Evolutionary conservation across 2,888 invertebrate genomes (phyloP).

Genomic region (Panopea generosa): DNA sequence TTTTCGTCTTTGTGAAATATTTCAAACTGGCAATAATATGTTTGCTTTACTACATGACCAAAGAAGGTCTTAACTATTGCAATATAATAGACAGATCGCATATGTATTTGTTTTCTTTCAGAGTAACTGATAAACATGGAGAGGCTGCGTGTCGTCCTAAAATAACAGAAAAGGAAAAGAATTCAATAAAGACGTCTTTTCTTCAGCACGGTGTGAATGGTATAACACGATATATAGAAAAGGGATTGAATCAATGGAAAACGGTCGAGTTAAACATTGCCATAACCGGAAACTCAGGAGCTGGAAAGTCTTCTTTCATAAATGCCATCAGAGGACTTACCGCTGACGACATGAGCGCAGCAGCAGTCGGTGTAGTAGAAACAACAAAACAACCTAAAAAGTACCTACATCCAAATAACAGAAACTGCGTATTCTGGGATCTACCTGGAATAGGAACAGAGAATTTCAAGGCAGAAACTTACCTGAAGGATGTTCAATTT

Average conservation of each 20-base stretch:
- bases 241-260: slow-evolving; percentile 28
- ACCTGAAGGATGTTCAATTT: slow-evolving; percentile 21
- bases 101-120: too few relatives aligned
- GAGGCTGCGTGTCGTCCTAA: too few relatives aligned
- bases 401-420: slow-evolving; percentile 38
- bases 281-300: slow-evolving; percentile 29
- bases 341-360: slow-evolving; percentile 33
- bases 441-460: slow-evolving; percentile 53
- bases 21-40: too few relatives aligned
- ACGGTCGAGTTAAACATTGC: slow-evolving; percentile 17
- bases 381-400: slow-evolving; percentile 20
- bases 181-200: too few relatives aligned
- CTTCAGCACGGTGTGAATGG: too few relatives aligned
- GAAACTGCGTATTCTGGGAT: slow-evolving; percentile 45
- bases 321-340: slow-evolving; percentile 34
- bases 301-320: slow-evolving; percentile 47
- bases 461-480: slow-evolving; percentile 19
- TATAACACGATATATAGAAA: too few relatives aligned
- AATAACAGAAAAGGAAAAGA: too few relatives aligned
- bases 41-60: too few relatives aligned
- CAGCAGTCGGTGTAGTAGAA: slow-evolving; percentile 35
- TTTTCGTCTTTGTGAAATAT: too few relatives aligned
- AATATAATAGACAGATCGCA: too few relatives aligned
- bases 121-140: too few relatives aligned
- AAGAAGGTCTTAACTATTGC: too few relatives aligned